phyloP scores from a whole-genome alignment of 2,888 invertebrate genomes.

The Noctuana brunneofusca region DNA sequence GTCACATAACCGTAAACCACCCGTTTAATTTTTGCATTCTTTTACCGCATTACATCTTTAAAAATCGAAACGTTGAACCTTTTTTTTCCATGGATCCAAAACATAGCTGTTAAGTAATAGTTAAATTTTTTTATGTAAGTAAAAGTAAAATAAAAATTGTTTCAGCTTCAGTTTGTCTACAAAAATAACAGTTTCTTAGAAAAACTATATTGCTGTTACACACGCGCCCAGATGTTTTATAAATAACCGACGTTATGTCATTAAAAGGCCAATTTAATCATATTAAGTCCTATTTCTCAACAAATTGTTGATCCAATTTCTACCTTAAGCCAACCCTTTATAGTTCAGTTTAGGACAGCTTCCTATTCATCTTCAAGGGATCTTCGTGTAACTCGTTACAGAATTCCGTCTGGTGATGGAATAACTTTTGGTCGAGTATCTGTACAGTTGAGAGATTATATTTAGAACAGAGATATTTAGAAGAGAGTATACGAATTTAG shows the following conservation, averaged over 20 bases:
- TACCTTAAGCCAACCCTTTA: slow-evolving; percentile 42
- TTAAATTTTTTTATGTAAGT: background rate
- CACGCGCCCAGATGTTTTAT: slow-evolving; percentile 62
- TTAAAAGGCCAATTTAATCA: slow-evolving; percentile 60
- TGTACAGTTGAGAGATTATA: background rate
- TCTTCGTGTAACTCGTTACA: slow-evolving; percentile 40
- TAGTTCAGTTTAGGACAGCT: slow-evolving; percentile 1
- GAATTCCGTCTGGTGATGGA: slow-evolving; percentile 58
- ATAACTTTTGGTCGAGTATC: slow-evolving; percentile 20
- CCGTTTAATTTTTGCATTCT: background rate
- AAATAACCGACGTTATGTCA: slow-evolving; percentile 64
- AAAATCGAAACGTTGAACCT: too few species aligned
- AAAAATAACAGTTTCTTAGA: slow-evolving; percentile 35
- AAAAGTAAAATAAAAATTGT: background rate
- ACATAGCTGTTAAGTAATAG: too few species aligned
- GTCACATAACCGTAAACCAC: slow-evolving; percentile 8
- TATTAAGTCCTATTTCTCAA: slow-evolving; percentile 54
- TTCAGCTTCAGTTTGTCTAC: background rate
- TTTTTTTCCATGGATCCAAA: too few species aligned
- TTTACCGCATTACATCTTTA: too few species aligned
- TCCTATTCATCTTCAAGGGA: slow-evolving; percentile 17
- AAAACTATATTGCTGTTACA: slow-evolving; percentile 51
- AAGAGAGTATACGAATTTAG: too few species aligned
- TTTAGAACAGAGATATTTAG: background rate
- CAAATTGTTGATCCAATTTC: slow-evolving; percentile 43